Conservation (phyloP, 1,140 invertebrate genomes). For the Trichonephila inaurata region DNA sequence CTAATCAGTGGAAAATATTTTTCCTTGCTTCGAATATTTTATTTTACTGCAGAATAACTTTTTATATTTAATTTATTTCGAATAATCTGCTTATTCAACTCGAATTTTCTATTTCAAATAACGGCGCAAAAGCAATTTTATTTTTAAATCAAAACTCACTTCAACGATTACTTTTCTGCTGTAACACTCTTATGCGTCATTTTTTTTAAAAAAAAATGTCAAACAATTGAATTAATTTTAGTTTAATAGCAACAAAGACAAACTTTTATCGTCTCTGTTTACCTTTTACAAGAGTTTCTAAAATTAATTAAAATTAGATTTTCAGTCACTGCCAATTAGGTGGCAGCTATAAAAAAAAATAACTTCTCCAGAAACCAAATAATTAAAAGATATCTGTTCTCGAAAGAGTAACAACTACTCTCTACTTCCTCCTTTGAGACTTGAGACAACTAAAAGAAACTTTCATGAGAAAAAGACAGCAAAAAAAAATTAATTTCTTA, state of each 20-base stretch:
- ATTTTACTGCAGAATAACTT: background rate
- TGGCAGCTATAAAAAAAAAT: background rate
- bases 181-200: background rate
- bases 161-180: background rate
- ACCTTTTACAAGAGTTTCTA: background rate
- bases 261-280: background rate
- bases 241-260: background rate
- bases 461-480: background rate
- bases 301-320: constrained; percentile 33
- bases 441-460: background rate
- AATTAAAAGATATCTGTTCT: background rate
- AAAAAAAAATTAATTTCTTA: background rate
- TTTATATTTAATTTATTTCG: background rate
- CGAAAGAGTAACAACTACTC: background rate
- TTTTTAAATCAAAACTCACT: background rate
- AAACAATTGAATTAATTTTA: constrained; percentile 29
- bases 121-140: background rate
- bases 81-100: background rate
- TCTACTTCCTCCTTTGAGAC: background rate
- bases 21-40: too few relatives aligned
- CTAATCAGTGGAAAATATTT: too few relatives aligned
- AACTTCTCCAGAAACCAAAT: background rate
- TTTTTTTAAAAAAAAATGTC: background rate
- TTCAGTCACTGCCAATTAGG: background rate
- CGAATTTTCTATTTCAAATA: background rate